phyloP scores from a whole-genome alignment of 1,140 invertebrate species.

The Zeugodacus cucurbitae region DNA sequence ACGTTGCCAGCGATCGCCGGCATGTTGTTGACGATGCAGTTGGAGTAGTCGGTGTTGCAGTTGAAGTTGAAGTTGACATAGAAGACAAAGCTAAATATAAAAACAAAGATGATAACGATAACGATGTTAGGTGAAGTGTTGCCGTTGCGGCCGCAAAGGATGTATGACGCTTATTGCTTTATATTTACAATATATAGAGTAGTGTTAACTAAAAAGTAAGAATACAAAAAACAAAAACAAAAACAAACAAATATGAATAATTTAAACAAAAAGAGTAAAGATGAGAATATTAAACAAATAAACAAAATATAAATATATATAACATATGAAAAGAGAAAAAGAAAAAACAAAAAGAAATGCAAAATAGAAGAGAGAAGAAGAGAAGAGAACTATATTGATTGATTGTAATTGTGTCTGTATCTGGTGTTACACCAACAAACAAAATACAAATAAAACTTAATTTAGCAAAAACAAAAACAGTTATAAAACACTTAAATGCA shows the following conservation, averaged over 20 bases:
- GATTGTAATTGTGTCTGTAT: slow-evolving; percentile 32
- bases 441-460: slow-evolving; percentile 20
- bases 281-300: not conserved
- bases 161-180: slow-evolving; percentile 41
- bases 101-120: slow-evolving; percentile 35
- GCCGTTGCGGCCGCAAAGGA: slow-evolving; percentile 38
- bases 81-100: slow-evolving; percentile 33
- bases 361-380: not conserved
- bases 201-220: slow-evolving; percentile 37
- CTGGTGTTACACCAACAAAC: slow-evolving; percentile 34
- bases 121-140: slow-evolving; percentile 36
- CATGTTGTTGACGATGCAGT: not conserved
- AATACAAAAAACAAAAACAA: slow-evolving; percentile 27
- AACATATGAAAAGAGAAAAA: slow-evolving; percentile 16
- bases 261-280: slow-evolving; percentile 34
- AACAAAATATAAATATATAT: slow-evolving; percentile 11
- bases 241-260: not conserved
- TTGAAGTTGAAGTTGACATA: not conserved
- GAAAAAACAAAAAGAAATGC: slow-evolving; percentile 18
- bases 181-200: slow-evolving; percentile 42
- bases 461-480: slow-evolving; percentile 12
- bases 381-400: not conserved
- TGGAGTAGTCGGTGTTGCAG: not conserved
- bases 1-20: too few relatives aligned
- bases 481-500: not conserved